Evolutionary conservation across 2,113 vertebrate species (phyloP).

Genomic region (Carassius carassius): DNA sequence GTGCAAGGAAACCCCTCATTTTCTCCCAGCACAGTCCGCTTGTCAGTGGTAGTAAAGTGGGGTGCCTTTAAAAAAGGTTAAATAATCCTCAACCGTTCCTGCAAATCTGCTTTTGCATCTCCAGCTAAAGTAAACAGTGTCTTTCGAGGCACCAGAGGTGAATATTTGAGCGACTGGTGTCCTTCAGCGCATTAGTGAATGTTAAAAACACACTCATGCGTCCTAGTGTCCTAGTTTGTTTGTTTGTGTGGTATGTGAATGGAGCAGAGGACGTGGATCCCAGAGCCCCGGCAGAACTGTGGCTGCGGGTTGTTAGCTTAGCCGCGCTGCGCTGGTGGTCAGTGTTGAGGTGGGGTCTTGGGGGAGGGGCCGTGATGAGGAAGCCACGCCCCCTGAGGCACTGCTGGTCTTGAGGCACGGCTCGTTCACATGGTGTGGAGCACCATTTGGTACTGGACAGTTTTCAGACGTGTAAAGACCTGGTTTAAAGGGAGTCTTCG

Average conservation of each 20-base stretch:
- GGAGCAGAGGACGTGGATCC: constrained; percentile 19
- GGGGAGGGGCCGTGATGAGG: constrained; percentile 33
- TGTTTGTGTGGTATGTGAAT: constrained; percentile 1
- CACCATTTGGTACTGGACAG: constrained; percentile 49
- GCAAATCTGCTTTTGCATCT: neutral
- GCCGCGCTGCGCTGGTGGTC: constrained; percentile 16
- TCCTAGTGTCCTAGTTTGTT: constrained; percentile 14
- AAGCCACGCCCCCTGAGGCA: constrained; percentile 47
- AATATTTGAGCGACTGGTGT: neutral
- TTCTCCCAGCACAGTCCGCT: neutral
- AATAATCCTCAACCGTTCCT: neutral
- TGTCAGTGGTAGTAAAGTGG: constrained; percentile 28
- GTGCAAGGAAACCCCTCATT: constrained; percentile 21
- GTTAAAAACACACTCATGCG: neutral
- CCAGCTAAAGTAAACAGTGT: neutral
- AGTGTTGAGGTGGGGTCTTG: constrained; percentile 13
- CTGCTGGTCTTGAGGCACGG: constrained; percentile 56
- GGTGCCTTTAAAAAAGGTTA: neutral
- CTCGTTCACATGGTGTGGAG: constrained; percentile 54
- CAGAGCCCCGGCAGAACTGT: constrained; percentile 7
- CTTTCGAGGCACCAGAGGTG: constrained; percentile 33
- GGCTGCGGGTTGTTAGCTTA: constrained; percentile 15
- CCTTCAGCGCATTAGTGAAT: neutral
- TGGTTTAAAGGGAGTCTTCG: constrained; percentile 68
- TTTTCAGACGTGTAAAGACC: constrained; percentile 33